Percentiles rank a stretch among this genome's conserved stretches.
Evolutionary conservation across 2,113 vertebrate genomes (phyloP).

Genomic region (Microcebus lehilahytsara): DNA sequence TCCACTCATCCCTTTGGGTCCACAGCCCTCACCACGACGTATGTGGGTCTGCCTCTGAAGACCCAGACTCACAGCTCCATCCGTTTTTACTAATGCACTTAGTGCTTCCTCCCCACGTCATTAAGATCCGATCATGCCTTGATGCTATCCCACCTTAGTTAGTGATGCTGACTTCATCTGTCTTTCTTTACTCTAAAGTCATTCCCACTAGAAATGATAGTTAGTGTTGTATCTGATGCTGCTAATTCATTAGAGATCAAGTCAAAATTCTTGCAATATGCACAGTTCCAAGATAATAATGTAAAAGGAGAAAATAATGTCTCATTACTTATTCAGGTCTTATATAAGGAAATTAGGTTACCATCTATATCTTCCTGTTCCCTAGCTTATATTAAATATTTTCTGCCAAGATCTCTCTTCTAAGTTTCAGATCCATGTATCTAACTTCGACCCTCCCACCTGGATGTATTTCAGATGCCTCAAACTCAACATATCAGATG

Average conservation of each 20-base stretch:
- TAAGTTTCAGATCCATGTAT: not conserved
- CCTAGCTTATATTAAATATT: not conserved
- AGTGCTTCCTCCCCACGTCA: not conserved
- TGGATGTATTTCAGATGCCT: no score
- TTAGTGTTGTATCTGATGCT: not conserved
- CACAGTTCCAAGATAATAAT: not conserved
- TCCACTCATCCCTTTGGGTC: not conserved
- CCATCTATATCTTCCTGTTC: not conserved
- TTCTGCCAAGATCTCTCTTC: not conserved
- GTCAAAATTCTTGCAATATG: not conserved
- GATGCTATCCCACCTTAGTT: not conserved
- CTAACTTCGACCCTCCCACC: not conserved
- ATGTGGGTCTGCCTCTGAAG: not conserved
- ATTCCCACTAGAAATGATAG: not conserved
- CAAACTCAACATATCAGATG: not conserved
- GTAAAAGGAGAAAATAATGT: not conserved
- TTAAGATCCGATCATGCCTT: not conserved
- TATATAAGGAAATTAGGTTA: not conserved
- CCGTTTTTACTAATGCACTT: not conserved
- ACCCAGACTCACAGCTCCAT: not conserved
- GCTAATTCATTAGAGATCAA: not conserved
- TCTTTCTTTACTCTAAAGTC: not conserved
- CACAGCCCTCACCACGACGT: not conserved
- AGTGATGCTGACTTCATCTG: not conserved
- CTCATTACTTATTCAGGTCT: not conserved